Percentiles rank a stretch among this genome's conserved stretches.
Evolutionary conservation across 2,888 invertebrate species (phyloP).

Genomic region (Hyposoter didymator): DNA sequence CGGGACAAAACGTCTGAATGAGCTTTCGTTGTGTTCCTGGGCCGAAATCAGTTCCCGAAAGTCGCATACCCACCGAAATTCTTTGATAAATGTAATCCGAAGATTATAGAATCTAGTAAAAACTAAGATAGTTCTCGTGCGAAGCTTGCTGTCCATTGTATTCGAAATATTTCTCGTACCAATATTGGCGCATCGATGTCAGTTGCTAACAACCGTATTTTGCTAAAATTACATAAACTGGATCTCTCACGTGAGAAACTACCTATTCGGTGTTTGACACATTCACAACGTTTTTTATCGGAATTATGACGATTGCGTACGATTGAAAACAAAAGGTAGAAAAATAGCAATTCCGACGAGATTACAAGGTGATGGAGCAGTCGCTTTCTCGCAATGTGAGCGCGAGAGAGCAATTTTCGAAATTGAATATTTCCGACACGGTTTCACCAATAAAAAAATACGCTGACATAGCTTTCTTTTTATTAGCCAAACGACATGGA

Average conservation of each 20-base stretch:
- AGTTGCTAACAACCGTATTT: neutral
- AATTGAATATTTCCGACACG: too few relatives aligned
- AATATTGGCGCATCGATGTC: neutral
- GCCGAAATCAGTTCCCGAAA: neutral
- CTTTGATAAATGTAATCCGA: neutral
- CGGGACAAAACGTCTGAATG: neutral
- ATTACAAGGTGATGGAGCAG: neutral
- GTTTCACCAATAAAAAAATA: too few relatives aligned
- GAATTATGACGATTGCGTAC: neutral
- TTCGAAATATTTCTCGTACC: slow-evolving; percentile 2
- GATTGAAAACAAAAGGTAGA: neutral
- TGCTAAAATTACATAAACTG: neutral
- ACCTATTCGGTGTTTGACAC: neutral
- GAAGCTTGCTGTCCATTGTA: neutral
- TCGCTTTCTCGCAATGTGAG: too few relatives aligned
- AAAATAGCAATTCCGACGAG: neutral
- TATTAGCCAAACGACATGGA: too few relatives aligned
- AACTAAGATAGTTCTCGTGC: slow-evolving; percentile 9
- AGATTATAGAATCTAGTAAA: neutral
- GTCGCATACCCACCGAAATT: neutral
- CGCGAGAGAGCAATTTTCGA: too few relatives aligned
- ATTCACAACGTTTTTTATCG: neutral
- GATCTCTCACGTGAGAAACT: neutral
- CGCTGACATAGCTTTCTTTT: too few relatives aligned
- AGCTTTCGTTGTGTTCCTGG: neutral